Conservation (phyloP, 2,888 invertebrate genomes). For the Pollenia angustigena region DNA sequence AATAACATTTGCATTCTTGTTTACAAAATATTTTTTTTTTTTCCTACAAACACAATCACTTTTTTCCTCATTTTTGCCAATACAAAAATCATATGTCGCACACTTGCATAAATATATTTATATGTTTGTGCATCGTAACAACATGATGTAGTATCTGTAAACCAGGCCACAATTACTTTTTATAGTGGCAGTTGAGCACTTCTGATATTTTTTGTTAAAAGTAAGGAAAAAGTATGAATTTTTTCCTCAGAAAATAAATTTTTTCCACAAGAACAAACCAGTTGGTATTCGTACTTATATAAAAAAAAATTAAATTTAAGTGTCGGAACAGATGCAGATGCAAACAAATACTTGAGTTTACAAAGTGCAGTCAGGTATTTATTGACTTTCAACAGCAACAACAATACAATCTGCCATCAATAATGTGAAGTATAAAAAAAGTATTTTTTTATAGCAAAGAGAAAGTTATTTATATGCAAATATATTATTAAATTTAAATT, state of each 20-base stretch:
- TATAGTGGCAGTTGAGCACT: conserved; percentile 21
- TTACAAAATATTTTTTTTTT: too few relatives aligned
- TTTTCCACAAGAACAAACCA: not conserved
- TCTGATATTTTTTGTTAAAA: conserved; percentile 14
- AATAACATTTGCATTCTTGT: too few relatives aligned
- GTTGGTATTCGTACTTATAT: not conserved
- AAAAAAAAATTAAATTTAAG: conserved; percentile 5
- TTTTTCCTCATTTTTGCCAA: too few relatives aligned
- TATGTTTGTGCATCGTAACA: too few relatives aligned
- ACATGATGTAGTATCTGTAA: not conserved
- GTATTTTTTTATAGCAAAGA: not conserved
- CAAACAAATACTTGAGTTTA: conserved; percentile 20
- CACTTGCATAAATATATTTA: too few relatives aligned
- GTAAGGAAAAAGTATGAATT: conserved; percentile 25
- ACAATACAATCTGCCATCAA: not conserved
- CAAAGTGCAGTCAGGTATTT: conserved; percentile 35
- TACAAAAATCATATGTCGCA: too few relatives aligned
- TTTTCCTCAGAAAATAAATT: not conserved
- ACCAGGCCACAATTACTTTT: conserved; percentile 33
- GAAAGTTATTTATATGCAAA: conserved; percentile 14
- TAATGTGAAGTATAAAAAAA: not conserved
- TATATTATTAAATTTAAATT: not conserved
- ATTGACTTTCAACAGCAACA: conserved; percentile 36
- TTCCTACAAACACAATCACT: too few relatives aligned
- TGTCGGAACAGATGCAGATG: conserved; percentile 22